Evolutionary conservation across 1,140 invertebrate genomes (phyloP), one percentile per base, ranked within the genome.

Genomic region (Pentalonia nigronervosa): DNA sequence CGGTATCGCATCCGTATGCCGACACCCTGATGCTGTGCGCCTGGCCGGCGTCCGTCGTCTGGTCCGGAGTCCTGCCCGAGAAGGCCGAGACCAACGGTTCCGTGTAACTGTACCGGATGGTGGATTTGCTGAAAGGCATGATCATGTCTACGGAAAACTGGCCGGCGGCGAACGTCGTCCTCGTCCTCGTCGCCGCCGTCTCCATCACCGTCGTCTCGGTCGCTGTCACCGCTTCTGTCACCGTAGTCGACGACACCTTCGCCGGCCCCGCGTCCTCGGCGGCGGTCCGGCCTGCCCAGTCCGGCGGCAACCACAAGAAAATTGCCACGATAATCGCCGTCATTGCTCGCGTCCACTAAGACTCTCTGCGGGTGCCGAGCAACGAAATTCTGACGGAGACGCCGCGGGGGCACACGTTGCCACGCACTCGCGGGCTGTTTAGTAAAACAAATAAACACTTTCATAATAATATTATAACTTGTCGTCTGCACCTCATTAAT

Each of bases 91-190:
- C 83, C 8, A 1, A 4, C 3, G 41, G 41, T 25, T 84, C 83
- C 83, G 83, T 84, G 11, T 84, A 84, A 45, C 83, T 84, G 41
- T 84, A 84, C 36, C 83, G 34, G 83, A 84, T 45, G 83, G 83
- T 45, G 21, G 83, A 84, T 23, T 84, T 84, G 36, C 83, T 41
- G 83, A 84, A 84, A 36, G 83, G 83, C 41, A 41, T 36, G 9
- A 84, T 45, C 83, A 84, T 84, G 9, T 84, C 2, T 36, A 84
- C 83, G 36, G 83, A 36, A 84, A 84, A 84, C 83, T 84, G 36
- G 21, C 9, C 36, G 2, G 83, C 2, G 34, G 0, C 7, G 83
- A 36, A 25, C 36, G 36, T 84, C 21, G 7, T 84, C 83, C 23
- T 14, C 9, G 7, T 45, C 23, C 8, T 9, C 21, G 7, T 7